These are phyloP conservation scores for Fringilla coelebs DNA, from an alignment of 2,797 vertebrate genomes.

Conservation along the genomic window DNA sequence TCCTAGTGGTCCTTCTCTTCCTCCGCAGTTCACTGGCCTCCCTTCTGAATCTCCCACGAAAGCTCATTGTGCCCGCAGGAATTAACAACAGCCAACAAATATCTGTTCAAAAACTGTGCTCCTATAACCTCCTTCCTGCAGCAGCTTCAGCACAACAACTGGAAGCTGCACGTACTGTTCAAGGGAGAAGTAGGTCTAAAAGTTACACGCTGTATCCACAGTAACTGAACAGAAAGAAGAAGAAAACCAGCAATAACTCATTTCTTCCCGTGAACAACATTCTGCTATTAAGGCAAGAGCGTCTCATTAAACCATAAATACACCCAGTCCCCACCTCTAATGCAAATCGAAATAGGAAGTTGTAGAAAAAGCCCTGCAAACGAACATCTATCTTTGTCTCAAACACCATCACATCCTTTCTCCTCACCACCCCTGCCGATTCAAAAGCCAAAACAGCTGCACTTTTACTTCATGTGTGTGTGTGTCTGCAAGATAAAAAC, in stretches of 20 bases:
- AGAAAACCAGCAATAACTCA: conserved; percentile 67
- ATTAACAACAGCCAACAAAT: conserved; percentile 7
- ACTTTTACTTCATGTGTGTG: background rate
- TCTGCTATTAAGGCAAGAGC: conserved; percentile 18
- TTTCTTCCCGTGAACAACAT: conserved; percentile 72
- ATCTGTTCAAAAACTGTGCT: background rate
- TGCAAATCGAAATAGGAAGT: conserved; percentile 53
- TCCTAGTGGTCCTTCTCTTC: conserved; percentile 79
- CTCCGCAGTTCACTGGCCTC: conserved; percentile 86
- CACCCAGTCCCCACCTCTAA: background rate
- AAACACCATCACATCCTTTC: background rate
- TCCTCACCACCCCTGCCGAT: background rate
- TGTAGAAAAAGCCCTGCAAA: background rate
- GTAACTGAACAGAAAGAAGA: conserved; percentile 72
- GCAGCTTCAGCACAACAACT: conserved; percentile 41
- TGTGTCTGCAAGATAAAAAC: background rate
- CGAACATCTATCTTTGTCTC: background rate
- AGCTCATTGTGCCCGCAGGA: conserved; percentile 83
- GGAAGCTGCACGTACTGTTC: conserved; percentile 23
- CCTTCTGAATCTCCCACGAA: conserved; percentile 82
- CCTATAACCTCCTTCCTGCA: conserved; percentile 22
- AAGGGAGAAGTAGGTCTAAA: conserved; percentile 70
- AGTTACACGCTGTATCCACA: conserved; percentile 39
- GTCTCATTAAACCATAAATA: conserved; percentile 28
- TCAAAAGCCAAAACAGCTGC: background rate